phyloP scores from a whole-genome alignment of 2,113 vertebrate species.

The Actenoides lindsayi region DNA sequence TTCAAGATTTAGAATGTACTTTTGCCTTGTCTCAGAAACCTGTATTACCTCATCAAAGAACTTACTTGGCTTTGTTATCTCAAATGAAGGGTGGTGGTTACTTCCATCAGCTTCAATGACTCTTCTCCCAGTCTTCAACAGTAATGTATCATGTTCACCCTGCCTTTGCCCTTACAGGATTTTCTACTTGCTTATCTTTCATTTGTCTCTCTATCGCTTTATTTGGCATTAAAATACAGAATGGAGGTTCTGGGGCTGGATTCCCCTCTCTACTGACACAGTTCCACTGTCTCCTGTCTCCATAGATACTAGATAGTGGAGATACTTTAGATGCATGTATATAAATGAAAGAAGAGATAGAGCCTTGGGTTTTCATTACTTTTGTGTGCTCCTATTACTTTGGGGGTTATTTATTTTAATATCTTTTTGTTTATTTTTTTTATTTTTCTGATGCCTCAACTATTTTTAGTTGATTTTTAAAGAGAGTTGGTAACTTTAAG shows the following conservation, averaged over 20 bases:
- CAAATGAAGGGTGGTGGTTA: constrained; percentile 18
- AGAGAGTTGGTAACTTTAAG: background rate
- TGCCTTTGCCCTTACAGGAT: background rate
- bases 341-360: background rate
- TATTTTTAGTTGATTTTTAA: background rate
- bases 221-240: constrained; percentile 22
- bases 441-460: background rate
- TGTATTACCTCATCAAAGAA: constrained; percentile 45
- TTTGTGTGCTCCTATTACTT: background rate
- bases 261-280: background rate
- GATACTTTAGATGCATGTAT: background rate
- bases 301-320: background rate
- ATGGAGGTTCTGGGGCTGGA: background rate
- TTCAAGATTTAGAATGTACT: background rate
- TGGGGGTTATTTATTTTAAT: background rate
- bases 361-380: background rate
- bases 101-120: constrained; percentile 8
- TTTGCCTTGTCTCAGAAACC: constrained; percentile 13
- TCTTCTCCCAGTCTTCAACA: background rate
- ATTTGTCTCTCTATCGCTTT: constrained; percentile 22
- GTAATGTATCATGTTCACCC: background rate
- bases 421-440: background rate
- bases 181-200: constrained; percentile 22
- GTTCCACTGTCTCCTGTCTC: background rate
- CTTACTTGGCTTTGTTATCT: constrained; percentile 17